phyloP scores from a whole-genome alignment of 2,888 invertebrate genomes.

The Pomacea canaliculata region DNA sequence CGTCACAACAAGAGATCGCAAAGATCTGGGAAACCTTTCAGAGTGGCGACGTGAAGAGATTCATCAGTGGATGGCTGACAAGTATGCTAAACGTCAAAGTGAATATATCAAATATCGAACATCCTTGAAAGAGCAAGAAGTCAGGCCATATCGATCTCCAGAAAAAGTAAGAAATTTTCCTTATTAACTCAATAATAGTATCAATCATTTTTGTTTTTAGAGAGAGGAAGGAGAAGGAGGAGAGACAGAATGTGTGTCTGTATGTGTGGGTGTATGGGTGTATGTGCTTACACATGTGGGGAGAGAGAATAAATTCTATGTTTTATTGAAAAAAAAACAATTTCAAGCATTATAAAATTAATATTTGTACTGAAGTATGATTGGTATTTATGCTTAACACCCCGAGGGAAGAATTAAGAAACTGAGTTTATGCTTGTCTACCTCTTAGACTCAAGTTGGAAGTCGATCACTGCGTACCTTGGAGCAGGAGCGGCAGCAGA shows the following conservation, averaged over 20 bases:
- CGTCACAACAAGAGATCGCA: conserved; percentile 17
- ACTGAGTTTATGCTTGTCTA: not conserved
- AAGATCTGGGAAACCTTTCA: conserved; percentile 14
- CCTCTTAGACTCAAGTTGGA: conserved; percentile 7
- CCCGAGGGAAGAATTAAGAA: not conserved
- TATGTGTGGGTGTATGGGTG: not conserved
- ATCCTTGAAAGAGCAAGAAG: conserved; percentile 54
- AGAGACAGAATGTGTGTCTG: too few relatives aligned
- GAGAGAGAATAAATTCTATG: not conserved
- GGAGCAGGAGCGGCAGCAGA: conserved; percentile 35
- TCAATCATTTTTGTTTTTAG: too few relatives aligned
- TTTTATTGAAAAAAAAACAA: too few relatives aligned
- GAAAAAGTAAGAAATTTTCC: conserved; percentile 1
- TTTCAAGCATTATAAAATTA: not conserved
- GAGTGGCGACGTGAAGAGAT: conserved; percentile 49
- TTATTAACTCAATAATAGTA: not conserved
- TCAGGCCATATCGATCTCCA: conserved; percentile 51
- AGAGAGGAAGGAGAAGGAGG: too few relatives aligned
- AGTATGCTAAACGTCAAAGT: conserved; percentile 47
- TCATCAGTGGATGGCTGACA: conserved; percentile 59
- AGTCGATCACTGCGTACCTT: conserved; percentile 24
- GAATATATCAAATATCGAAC: conserved; percentile 52
- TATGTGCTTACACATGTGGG: not conserved
- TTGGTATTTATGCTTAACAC: too few relatives aligned
- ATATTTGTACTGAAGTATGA: not conserved